Percentiles rank a stretch among this genome's conserved stretches.
These are phyloP conservation scores for Tauraco hartlaubi DNA, from an alignment of 2,797 vertebrate species.

Conservation along the genomic window DNA sequence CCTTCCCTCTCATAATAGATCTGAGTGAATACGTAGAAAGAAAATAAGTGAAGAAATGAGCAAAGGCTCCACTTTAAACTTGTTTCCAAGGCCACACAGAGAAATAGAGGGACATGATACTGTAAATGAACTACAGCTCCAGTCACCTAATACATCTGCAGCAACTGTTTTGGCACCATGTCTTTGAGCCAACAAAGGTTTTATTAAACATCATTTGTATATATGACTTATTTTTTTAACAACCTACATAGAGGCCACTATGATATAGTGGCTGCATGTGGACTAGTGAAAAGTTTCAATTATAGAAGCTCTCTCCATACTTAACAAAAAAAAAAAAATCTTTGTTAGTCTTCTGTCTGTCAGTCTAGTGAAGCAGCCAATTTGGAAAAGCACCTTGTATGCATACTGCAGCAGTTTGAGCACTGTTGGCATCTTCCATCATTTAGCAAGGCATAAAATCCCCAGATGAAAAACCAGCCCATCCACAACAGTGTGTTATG, in stretches of 20 bases:
- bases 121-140: constrained; percentile 29
- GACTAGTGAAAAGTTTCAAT: constrained; percentile 40
- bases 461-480: constrained; percentile 16
- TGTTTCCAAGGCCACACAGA: constrained; percentile 40
- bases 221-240: constrained; percentile 20
- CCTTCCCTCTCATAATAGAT: constrained; percentile 37
- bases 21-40: neutral
- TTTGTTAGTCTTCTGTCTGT: constrained; percentile 71
- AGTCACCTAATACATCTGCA: constrained; percentile 28
- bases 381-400: constrained; percentile 67
- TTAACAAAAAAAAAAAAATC: constrained; percentile 21
- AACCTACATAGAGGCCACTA: constrained; percentile 30
- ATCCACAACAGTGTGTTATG: neutral
- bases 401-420: constrained; percentile 49
- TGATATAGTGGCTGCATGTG: constrained; percentile 30
- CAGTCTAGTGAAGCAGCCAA: constrained; percentile 52
- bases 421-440: constrained; percentile 46
- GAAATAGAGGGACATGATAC: neutral
- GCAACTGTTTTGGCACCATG: constrained; percentile 56
- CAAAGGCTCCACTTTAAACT: constrained; percentile 7
- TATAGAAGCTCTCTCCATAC: constrained; percentile 60
- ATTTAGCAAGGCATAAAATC: constrained; percentile 38
- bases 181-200: constrained; percentile 37
- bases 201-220: constrained; percentile 59
- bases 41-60: constrained; percentile 48